Percentiles rank a stretch among this genome's conserved stretches.
Evolutionary conservation across 53 echinoderm and acorn worm genomes (phyloP).

Genomic region (Hippasteria phrygiana): DNA sequence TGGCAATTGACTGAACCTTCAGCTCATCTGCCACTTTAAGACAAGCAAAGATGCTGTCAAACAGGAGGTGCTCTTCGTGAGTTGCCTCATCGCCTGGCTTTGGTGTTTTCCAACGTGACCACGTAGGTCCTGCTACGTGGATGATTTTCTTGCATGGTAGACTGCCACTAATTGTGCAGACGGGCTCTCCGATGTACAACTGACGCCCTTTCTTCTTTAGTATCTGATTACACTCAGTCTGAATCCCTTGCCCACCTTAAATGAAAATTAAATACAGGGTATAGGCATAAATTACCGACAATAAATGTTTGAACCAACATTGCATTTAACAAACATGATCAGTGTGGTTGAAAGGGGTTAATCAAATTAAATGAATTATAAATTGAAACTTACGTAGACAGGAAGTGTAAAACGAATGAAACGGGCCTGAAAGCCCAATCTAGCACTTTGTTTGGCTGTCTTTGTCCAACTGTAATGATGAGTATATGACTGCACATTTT

Average conservation of each 20-base stretch:
- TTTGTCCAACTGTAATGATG: too few species aligned
- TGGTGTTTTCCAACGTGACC: neutral
- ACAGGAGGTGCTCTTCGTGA: slow-evolving; percentile 36
- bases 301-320: neutral
- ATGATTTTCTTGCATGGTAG: slow-evolving; percentile 62
- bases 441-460: too few species aligned
- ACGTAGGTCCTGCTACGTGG: slow-evolving; percentile 59
- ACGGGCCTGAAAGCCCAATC: too few species aligned
- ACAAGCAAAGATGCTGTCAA: neutral
- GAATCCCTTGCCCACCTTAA: slow-evolving; percentile 57
- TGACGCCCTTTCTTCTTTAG: slow-evolving; percentile 13
- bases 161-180: slow-evolving; percentile 40
- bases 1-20: slow-evolving; percentile 38
- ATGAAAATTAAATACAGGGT: neutral
- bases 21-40: slow-evolving; percentile 32
- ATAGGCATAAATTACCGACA: neutral
- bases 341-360: too few species aligned
- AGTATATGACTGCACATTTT: too few species aligned
- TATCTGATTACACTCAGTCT: slow-evolving; percentile 48
- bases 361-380: too few species aligned
- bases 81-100: neutral
- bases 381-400: too few species aligned
- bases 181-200: slow-evolving; percentile 37
- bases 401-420: too few species aligned
- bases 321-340: neutral